phyloP scores from a whole-genome alignment of 2,888 invertebrate genomes.

The Nasonia oneida region DNA sequence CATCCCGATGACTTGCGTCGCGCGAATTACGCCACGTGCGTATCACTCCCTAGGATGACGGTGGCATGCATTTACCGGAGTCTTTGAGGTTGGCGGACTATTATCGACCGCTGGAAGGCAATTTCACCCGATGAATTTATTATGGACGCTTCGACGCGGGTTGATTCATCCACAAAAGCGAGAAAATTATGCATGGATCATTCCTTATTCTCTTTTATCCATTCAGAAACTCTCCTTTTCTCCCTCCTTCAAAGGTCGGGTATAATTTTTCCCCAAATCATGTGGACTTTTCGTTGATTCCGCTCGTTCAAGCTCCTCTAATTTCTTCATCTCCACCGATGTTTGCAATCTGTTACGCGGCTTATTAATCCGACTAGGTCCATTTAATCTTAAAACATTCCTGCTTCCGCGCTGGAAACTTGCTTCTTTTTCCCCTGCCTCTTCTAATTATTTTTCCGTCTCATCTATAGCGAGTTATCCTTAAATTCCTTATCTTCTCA shows the following conservation, averaged over 20 bases:
- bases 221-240: conserved; percentile 25
- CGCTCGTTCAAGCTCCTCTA: conserved; percentile 20
- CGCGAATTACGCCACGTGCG: conserved; percentile 74
- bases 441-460: conserved; percentile 61
- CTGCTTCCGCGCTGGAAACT: conserved; percentile 2
- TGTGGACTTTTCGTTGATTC: conserved; percentile 58
- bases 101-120: conserved; percentile 71
- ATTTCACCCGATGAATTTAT: conserved; percentile 69
- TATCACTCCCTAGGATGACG: conserved; percentile 66
- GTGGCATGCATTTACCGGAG: conserved; percentile 51
- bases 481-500: conserved; percentile 49
- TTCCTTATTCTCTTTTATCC: conserved; percentile 61
- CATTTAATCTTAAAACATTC: conserved; percentile 39
- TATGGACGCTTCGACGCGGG: conserved; percentile 55
- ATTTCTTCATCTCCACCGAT: conserved; percentile 52
- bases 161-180: conserved; percentile 63
- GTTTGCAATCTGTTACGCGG: conserved; percentile 62
- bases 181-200: conserved; percentile 41
- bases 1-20: conserved; percentile 77
- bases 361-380: conserved; percentile 54
- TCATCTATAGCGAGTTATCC: conserved; percentile 52
- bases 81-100: conserved; percentile 43
- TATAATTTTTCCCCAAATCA: conserved; percentile 36
- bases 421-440: conserved; percentile 15
- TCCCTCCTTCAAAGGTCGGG: conserved; percentile 34